Evolutionary conservation across 1,140 invertebrate genomes (phyloP).

Genomic region (Asobara japonica): DNA sequence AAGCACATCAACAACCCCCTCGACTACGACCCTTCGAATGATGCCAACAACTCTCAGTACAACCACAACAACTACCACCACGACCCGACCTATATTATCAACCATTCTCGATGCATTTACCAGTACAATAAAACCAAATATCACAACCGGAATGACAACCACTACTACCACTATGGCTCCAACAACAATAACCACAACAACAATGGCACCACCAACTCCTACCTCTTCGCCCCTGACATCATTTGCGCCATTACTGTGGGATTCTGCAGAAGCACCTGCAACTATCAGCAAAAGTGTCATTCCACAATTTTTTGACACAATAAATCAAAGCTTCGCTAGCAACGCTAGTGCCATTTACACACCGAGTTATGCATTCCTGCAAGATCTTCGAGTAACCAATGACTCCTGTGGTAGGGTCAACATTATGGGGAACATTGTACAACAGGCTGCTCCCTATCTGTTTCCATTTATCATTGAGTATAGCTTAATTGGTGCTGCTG

Average conservation of each 20-base stretch:
- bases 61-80: slow-evolving; percentile 37
- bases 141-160: slow-evolving; percentile 56
- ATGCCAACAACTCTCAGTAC: slow-evolving; percentile 43
- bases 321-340: slow-evolving; percentile 39
- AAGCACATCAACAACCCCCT: slow-evolving; percentile 41
- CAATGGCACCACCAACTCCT: slow-evolving; percentile 57
- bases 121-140: slow-evolving; percentile 37
- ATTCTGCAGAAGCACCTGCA: slow-evolving; percentile 45
- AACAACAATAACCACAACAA: slow-evolving; percentile 58
- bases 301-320: slow-evolving; percentile 43
- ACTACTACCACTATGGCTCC: slow-evolving; percentile 60
- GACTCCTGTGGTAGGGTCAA: slow-evolving; percentile 81
- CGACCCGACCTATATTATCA: slow-evolving; percentile 45
- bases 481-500: slow-evolving; percentile 94
- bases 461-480: slow-evolving; percentile 98
- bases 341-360: slow-evolving; percentile 56
- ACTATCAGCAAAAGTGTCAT: slow-evolving; percentile 42
- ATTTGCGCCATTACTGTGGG: slow-evolving; percentile 38
- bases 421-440: slow-evolving; percentile 93
- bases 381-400: slow-evolving; percentile 68
- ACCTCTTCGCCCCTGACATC: slow-evolving; percentile 61
- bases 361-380: slow-evolving; percentile 70
- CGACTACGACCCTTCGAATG: slow-evolving; percentile 44
- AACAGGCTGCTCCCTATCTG: slow-evolving; percentile 90
- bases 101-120: slow-evolving; percentile 50